phyloP scores from a whole-genome alignment of 2,113 vertebrate genomes.

The Parus major region DNA sequence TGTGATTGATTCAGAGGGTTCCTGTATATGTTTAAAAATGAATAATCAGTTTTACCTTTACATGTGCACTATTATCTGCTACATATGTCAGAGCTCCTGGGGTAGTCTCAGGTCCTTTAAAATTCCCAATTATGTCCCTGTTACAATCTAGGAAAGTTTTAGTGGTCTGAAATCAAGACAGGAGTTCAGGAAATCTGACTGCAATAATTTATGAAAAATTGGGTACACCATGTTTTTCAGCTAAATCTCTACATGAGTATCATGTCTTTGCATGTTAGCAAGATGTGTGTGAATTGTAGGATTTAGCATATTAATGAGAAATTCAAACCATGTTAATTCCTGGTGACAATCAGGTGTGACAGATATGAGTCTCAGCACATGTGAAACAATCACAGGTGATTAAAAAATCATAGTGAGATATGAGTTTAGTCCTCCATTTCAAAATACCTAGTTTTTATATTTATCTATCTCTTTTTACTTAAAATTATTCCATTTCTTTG shows the following conservation, averaged over 20 bases:
- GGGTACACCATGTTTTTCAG: not conserved
- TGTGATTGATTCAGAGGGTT: not conserved
- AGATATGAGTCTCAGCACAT: not conserved
- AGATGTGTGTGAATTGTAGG: not conserved
- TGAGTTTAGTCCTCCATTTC: not conserved
- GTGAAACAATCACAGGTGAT: not conserved
- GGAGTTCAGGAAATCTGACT: not conserved
- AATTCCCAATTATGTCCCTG: not conserved
- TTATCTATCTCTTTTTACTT: not conserved
- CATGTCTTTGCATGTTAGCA: not conserved
- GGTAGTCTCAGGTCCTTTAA: not conserved
- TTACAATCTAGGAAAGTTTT: not conserved
- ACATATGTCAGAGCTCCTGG: not conserved
- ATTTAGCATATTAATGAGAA: not conserved
- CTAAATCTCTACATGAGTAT: not conserved
- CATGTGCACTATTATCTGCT: not conserved
- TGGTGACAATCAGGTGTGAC: not conserved
- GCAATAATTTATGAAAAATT: not conserved
- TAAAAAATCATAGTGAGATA: not conserved
- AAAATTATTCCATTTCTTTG: not conserved
- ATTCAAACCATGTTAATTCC: not conserved
- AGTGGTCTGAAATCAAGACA: not conserved
- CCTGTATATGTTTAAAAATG: constrained; percentile 2
- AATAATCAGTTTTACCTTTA: not conserved
- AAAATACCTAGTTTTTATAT: not conserved